Evolutionary conservation across 2,888 invertebrate species (phyloP).

Genomic region (Macrosiphum euphorbiae): DNA sequence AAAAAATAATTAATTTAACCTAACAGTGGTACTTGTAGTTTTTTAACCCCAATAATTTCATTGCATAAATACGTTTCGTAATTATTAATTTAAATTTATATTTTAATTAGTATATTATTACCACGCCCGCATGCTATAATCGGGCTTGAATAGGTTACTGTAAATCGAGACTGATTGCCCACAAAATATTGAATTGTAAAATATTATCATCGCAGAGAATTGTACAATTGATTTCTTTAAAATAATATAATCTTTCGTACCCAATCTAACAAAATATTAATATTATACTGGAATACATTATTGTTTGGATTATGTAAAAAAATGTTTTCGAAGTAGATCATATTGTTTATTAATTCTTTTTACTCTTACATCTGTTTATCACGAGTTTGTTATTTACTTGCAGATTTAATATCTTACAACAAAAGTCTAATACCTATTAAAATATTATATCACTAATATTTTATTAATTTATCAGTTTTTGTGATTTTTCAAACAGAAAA

Average conservation of each 20-base stretch:
- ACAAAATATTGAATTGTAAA: slow-evolving; percentile 25
- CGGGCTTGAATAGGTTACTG: background rate
- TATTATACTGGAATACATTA: background rate
- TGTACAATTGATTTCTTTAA: slow-evolving; percentile 24
- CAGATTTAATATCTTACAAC: background rate
- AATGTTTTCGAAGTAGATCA: background rate
- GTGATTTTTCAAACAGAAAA: background rate
- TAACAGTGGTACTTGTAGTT: background rate
- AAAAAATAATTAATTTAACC: slow-evolving; percentile 18
- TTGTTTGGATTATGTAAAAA: background rate
- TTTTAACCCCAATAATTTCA: slow-evolving; percentile 45
- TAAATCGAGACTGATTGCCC: slow-evolving; percentile 27
- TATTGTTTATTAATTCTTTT: background rate
- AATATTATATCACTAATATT: background rate
- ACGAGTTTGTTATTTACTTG: background rate
- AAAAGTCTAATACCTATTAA: background rate
- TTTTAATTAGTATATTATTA: slow-evolving; percentile 59
- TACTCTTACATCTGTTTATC: background rate
- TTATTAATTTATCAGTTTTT: background rate
- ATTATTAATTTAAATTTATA: slow-evolving; percentile 48
- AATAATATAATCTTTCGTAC: background rate
- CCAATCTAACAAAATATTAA: background rate
- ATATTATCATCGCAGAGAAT: slow-evolving; percentile 4
- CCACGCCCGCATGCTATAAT: slow-evolving; percentile 39
- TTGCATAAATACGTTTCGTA: slow-evolving; percentile 16